Evolutionary conservation across 2,797 vertebrate genomes (phyloP).

Genomic region (Melanotaenia boesemani): DNA sequence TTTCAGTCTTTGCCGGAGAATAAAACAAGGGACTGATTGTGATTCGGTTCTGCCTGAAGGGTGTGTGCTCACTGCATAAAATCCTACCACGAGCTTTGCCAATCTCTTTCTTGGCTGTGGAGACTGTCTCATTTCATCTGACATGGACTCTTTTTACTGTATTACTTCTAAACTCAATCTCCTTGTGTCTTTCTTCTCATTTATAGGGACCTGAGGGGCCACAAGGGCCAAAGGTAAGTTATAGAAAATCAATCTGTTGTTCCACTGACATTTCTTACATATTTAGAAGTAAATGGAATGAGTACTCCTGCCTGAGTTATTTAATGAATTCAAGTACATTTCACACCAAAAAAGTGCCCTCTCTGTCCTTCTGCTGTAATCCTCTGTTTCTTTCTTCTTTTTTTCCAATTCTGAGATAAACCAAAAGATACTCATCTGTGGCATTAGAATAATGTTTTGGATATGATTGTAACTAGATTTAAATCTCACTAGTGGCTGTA

Average conservation of each 20-base stretch:
- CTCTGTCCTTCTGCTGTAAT: background rate
- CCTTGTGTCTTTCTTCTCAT: slow-evolving; percentile 38
- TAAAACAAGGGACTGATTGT: slow-evolving; percentile 72
- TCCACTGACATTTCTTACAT: slow-evolving; percentile 13
- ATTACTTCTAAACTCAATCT: slow-evolving; percentile 30
- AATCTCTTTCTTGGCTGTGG: slow-evolving; percentile 71
- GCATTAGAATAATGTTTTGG: slow-evolving; percentile 32
- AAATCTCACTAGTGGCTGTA: slow-evolving; percentile 11
- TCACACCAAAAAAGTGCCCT: background rate
- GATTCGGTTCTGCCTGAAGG: slow-evolving; percentile 61
- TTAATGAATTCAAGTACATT: background rate
- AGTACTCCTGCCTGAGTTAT: slow-evolving; percentile 9
- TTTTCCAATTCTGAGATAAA: slow-evolving; percentile 7
- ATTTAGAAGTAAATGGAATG: slow-evolving; percentile 24
- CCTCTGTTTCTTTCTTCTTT: background rate
- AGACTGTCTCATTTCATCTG: slow-evolving; percentile 78
- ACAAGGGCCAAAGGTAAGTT: slow-evolving; percentile 92
- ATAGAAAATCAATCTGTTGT: slow-evolving; percentile 42
- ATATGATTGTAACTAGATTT: slow-evolving; percentile 21
- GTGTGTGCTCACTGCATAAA: slow-evolving; percentile 70
- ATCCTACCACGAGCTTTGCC: slow-evolving; percentile 62
- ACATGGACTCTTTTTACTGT: slow-evolving; percentile 51
- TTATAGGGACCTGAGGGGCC: slow-evolving; percentile 93
- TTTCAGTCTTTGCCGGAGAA: slow-evolving; percentile 42
- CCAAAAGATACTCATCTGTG: slow-evolving; percentile 2